Evolutionary conservation across 2,888 invertebrate species (phyloP).

Genomic region (Parochlus steinenii): DNA sequence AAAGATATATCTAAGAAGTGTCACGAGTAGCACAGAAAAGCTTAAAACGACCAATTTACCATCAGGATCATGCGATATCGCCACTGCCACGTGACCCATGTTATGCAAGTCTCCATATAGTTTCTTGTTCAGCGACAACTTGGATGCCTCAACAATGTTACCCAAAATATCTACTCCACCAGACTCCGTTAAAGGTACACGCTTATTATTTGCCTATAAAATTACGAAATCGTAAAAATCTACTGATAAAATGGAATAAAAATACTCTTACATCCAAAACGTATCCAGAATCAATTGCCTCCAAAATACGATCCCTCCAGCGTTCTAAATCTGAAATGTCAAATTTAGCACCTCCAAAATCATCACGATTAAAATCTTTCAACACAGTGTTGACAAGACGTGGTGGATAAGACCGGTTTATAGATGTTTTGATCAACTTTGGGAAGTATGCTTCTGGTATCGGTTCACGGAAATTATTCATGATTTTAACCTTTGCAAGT

Average conservation of each 20-base stretch:
- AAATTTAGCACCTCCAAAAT: conserved; percentile 43
- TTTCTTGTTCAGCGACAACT: conserved; percentile 47
- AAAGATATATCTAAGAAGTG: no score
- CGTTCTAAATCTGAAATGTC: conserved; percentile 55
- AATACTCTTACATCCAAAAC: conserved; percentile 30
- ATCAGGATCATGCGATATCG: conserved; percentile 67
- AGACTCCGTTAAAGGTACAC: conserved; percentile 40
- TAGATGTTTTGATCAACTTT: conserved; percentile 60
- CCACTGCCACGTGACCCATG: conserved; percentile 33
- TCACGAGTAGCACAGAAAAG: no score
- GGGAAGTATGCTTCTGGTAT: conserved; percentile 70
- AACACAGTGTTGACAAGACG: conserved; percentile 40
- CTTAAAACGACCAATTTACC: no score
- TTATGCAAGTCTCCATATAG: conserved; percentile 53
- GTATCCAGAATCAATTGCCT: conserved; percentile 48
- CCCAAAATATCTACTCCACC: conserved; percentile 64
- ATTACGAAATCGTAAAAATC: neutral
- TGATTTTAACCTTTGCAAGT: conserved; percentile 42
- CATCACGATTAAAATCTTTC: conserved; percentile 46
- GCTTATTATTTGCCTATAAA: conserved; percentile 39
- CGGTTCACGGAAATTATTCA: conserved; percentile 47
- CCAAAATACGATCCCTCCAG: conserved; percentile 57
- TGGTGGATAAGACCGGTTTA: conserved; percentile 59
- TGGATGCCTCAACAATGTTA: conserved; percentile 60
- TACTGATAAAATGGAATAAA: neutral